Evolutionary conservation across 2,113 vertebrate genomes (phyloP), one percentile per base, ranked within the genome.

Genomic region (Plecturocebus donacophilus): DNA sequence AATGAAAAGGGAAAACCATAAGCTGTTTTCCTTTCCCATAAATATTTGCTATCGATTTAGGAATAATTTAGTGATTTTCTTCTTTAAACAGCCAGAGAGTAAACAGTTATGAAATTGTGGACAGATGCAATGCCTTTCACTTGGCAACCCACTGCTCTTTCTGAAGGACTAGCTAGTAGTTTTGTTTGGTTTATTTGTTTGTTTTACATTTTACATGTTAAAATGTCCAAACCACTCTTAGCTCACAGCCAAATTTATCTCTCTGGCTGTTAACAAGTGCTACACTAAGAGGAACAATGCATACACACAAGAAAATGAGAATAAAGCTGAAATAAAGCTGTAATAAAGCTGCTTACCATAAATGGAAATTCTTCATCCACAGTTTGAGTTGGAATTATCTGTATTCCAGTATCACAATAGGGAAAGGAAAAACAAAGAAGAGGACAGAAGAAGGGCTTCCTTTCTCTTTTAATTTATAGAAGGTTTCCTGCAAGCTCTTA

Each of bases 381-480:
- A n/a, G 54, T 20, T 0, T 6, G 35, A 64, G 9, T 16, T 14
- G 64, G 27, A 14, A 56, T 42, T 32, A 14, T n/a, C 19, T 16
- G 25, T 27, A 13, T 2, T 64, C 25, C 2, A 4, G 25, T 13
- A 14, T 16, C 40, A 14, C 21, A 0, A 1, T 0, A 1, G 19
- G 45, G n/a, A 8, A 14, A 54, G 13, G 14, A 23, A 13, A 16
- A 76, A 11, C 70, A 13, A 8, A 42, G 52, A 25, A 42, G 6
- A 20, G 23, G 42, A 13, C 40, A 30, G 40, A 45, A 76, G 42
- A 54, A 25, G 19, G 20, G 16, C 4, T 25, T 13, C 2, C 7
- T n/a, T 45, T 89, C 40, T 40, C 25, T 52, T 54, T 76, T 21
- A 6, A 45, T 76, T 27, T 19, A 35, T 17, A 16, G 20, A 82